phyloP scores from a whole-genome alignment of 1,140 invertebrate genomes.

The Anastrepha ludens region DNA sequence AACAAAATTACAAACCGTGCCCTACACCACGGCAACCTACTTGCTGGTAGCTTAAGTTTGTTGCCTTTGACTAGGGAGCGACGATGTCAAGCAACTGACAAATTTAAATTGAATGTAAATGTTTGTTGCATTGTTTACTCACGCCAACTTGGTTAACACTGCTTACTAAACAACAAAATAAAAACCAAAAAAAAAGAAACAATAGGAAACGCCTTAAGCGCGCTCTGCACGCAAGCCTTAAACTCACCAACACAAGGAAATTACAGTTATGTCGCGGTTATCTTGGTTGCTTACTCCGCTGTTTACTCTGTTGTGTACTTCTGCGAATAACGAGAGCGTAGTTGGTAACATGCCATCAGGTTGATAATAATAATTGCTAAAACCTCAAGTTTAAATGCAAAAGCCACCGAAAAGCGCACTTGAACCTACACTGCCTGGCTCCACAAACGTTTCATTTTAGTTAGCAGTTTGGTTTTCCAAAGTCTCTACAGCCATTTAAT shows the following conservation, averaged over 20 bases:
- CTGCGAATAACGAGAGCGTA: not conserved
- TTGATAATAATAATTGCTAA: slow-evolving; percentile 72
- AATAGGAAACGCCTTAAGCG: slow-evolving; percentile 4
- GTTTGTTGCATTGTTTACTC: slow-evolving; percentile 1
- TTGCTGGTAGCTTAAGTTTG: not conserved
- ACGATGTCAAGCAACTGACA: not conserved
- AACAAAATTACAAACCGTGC: slow-evolving; percentile 29
- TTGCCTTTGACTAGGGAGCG: not conserved
- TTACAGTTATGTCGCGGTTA: not conserved
- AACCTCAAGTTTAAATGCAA: slow-evolving; percentile 47
- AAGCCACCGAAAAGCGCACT: not conserved
- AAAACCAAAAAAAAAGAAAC: not conserved
- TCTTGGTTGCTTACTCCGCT: not conserved
- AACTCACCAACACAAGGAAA: not conserved
- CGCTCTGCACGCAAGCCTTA: not conserved
- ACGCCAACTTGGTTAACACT: not conserved
- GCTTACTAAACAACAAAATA: not conserved
- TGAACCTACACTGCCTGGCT: not conserved
- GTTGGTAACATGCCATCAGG: slow-evolving; percentile 56
- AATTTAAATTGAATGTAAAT: slow-evolving; percentile 45
- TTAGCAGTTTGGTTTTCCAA: not conserved
- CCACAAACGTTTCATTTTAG: not conserved
- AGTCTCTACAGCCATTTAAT: too few relatives aligned
- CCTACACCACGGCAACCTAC: too few relatives aligned
- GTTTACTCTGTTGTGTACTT: not conserved